A percentile compares a stretch with the other conserved stretches of the same genome.
phyloP scores from a whole-genome alignment of 1,140 invertebrate genomes.

The Lepidurus packardi region DNA sequence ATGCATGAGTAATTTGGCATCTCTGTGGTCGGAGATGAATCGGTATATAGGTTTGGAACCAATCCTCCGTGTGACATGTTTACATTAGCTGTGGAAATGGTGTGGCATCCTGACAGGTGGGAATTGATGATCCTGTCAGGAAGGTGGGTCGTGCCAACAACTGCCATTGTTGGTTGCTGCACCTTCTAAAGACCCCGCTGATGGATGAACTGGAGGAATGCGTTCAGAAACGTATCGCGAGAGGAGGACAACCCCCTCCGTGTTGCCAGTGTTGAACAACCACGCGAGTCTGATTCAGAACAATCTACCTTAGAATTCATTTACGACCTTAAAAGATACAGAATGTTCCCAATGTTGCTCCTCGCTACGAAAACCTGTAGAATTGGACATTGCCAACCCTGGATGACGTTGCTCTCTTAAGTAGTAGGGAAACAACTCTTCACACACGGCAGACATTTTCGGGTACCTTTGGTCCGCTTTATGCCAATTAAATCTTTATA shows the following conservation, averaged over 20 bases:
- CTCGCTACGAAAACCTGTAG: not conserved
- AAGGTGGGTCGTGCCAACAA: constrained; percentile 13
- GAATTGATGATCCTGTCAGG: constrained; percentile 8
- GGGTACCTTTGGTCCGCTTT: too few species aligned
- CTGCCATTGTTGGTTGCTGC: not conserved
- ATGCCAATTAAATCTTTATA: too few species aligned
- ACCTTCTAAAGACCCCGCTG: not conserved
- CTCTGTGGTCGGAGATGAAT: constrained; percentile 1
- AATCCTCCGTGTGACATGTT: constrained; percentile 21
- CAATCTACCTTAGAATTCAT: not conserved
- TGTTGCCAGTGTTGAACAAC: constrained; percentile 18
- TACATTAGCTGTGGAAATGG: constrained; percentile 21
- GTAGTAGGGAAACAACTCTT: too few species aligned
- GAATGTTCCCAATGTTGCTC: not conserved
- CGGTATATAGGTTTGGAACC: not conserved
- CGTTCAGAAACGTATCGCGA: not conserved
- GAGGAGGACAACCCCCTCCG: constrained; percentile 8
- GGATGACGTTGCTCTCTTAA: too few species aligned
- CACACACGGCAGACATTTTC: too few species aligned
- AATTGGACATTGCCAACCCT: too few species aligned
- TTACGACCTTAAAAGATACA: not conserved
- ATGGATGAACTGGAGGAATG: constrained; percentile 13
- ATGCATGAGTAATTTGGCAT: constrained; percentile 13
- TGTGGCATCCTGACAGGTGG: not conserved
- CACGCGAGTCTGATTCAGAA: not conserved